A percentile compares a stretch with the other conserved stretches of the same genome.
Evolutionary conservation across 35 echinoderm and acorn worm genomes (phyloP).

Genomic region (Holothuria glaberrima): DNA sequence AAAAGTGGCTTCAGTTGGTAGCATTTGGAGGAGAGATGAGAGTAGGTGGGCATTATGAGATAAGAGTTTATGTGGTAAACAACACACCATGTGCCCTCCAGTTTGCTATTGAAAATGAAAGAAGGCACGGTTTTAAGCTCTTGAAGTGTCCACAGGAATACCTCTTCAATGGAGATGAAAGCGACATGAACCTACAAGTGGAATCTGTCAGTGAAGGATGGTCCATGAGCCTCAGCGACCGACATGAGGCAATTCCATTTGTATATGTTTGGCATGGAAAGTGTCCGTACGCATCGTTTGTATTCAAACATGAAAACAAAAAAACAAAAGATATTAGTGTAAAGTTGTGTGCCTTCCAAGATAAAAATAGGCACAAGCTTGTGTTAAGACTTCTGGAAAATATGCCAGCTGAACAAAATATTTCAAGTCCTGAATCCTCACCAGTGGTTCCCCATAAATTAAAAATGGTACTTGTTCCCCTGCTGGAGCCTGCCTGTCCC

Average conservation of each 20-base stretch:
- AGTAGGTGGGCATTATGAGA: slow-evolving; percentile 66
- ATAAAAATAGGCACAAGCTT: not conserved
- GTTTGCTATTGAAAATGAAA: slow-evolving; percentile 85
- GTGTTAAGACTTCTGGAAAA: slow-evolving; percentile 2
- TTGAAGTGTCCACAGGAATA: slow-evolving; percentile 51
- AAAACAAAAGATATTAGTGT: slow-evolving; percentile 16
- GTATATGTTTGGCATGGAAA: slow-evolving; percentile 82
- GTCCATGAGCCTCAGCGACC: slow-evolving; percentile 36
- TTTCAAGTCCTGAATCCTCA: not conserved
- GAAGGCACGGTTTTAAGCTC: slow-evolving; percentile 51
- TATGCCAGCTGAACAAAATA: not conserved
- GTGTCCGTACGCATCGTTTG: slow-evolving; percentile 73
- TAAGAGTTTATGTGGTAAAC: slow-evolving; percentile 83
- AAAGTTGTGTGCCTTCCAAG: not conserved
- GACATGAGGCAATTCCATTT: slow-evolving; percentile 35
- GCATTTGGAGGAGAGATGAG: slow-evolving; percentile 75
- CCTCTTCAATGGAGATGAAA: slow-evolving; percentile 19
- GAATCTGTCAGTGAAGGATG: slow-evolving; percentile 82
- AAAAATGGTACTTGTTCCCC: slow-evolving; percentile 19
- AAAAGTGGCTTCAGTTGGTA: slow-evolving; percentile 92
- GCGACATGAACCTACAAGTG: slow-evolving; percentile 68
- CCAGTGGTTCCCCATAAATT: slow-evolving; percentile 33
- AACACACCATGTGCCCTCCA: slow-evolving; percentile 96
- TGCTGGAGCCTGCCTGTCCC: slow-evolving; percentile 64
- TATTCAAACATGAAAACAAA: slow-evolving; percentile 72